phyloP scores from a whole-genome alignment of 2,797 vertebrate genomes.

The Lindbergichthys nudifrons region DNA sequence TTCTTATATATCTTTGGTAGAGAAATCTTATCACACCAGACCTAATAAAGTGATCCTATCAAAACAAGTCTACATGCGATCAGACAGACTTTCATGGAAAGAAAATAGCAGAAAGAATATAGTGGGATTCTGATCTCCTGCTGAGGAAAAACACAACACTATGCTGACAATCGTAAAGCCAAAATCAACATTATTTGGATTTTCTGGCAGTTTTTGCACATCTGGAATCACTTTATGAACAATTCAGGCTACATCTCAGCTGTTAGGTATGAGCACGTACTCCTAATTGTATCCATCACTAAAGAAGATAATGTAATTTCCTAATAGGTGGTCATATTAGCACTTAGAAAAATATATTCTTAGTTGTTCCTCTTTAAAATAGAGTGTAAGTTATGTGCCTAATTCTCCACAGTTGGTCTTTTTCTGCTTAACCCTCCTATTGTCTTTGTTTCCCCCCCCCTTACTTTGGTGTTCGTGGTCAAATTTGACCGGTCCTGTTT shows the following conservation, averaged over 20 bases:
- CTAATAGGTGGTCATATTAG: constrained; percentile 5
- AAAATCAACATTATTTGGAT: constrained; percentile 40
- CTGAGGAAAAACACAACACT: constrained; percentile 7
- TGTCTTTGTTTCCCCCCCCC: too few relatives aligned
- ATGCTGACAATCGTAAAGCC: constrained; percentile 18
- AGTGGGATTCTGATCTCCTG: neutral
- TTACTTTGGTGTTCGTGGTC: too few relatives aligned
- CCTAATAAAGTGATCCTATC: neutral
- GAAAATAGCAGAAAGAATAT: neutral
- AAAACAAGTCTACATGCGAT: neutral
- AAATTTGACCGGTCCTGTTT: too few relatives aligned
- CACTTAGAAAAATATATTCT: constrained; percentile 11
- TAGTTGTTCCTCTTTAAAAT: constrained; percentile 31
- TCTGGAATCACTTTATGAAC: constrained; percentile 44
- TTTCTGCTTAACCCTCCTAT: constrained; percentile 5
- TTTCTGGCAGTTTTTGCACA: constrained; percentile 28
- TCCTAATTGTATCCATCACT: constrained; percentile 15
- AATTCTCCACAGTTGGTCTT: constrained; percentile 37
- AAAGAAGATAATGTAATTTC: constrained; percentile 12
- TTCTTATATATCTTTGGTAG: neutral
- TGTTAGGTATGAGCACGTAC: constrained; percentile 1
- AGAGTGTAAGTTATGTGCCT: neutral
- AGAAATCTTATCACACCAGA: constrained; percentile 11
- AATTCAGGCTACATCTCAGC: constrained; percentile 11
- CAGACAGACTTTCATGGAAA: neutral